These are phyloP conservation scores for Mnemiopsis leidyi DNA, from an alignment of 37 sponge, comb jelly and placozoan genomes.

Conservation along the genomic window DNA sequence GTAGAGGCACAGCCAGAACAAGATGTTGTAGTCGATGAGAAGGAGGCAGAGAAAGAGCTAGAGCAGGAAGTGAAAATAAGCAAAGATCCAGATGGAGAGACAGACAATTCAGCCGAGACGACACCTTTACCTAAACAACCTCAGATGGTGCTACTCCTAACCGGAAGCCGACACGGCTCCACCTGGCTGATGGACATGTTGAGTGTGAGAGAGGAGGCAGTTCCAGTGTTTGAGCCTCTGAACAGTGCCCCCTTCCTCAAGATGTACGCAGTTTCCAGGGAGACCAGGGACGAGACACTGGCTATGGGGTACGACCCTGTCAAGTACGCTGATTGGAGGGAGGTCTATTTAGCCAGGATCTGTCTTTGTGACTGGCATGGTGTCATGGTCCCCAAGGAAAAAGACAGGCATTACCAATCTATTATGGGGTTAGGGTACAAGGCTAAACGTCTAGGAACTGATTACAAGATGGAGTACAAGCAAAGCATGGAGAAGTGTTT, in stretches of 20 bases:
- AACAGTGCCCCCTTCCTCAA: neutral
- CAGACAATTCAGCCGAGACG: neutral
- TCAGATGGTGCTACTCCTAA: conserved; percentile 16
- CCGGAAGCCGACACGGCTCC: neutral
- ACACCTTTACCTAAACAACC: neutral
- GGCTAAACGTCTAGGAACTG: neutral
- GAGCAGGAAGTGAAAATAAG: too few species aligned
- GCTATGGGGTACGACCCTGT: neutral
- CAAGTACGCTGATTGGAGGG: neutral
- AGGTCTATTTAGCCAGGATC: neutral
- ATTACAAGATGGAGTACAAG: too few species aligned
- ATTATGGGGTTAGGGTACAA: conserved; percentile 36
- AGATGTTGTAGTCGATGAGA: too few species aligned
- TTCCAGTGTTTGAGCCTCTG: conserved; percentile 13
- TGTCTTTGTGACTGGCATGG: conserved; percentile 26
- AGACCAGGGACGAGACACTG: neutral
- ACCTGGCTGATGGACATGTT: conserved; percentile 30
- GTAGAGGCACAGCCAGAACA: too few species aligned
- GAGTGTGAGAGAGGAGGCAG: neutral
- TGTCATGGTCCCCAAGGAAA: neutral
- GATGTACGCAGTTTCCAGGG: neutral
- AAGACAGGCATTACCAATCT: neutral
- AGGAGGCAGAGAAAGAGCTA: too few species aligned
- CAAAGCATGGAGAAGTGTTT: neutral
- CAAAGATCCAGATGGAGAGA: too few species aligned